phyloP scores from a whole-genome alignment of 2,888 invertebrate species.

The Boloria selene region DNA sequence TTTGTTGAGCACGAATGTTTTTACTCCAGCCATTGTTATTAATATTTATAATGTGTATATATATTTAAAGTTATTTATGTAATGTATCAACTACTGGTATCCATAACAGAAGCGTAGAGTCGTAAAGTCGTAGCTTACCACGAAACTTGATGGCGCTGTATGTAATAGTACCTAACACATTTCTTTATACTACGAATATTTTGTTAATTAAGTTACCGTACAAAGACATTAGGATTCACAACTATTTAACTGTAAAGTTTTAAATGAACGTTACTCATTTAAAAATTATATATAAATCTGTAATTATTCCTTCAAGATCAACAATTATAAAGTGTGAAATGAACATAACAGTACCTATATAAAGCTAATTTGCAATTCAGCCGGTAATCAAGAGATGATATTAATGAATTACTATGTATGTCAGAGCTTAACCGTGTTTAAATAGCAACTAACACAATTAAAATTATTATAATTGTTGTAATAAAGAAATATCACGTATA shows the following conservation, averaged over 20 bases:
- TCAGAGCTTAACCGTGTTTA: conserved; percentile 41
- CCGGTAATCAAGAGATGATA: conserved; percentile 28
- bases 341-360: conserved; percentile 23
- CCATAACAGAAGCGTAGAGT: no score
- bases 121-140: no score
- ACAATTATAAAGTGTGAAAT: conserved; percentile 23
- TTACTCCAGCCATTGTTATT: no score
- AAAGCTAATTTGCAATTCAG: conserved; percentile 30
- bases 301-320: conserved; percentile 16
- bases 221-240: no score
- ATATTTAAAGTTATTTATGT: no score
- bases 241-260: background rate
- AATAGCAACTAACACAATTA: conserved; percentile 37
- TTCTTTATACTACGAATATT: no score
- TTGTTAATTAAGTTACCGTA: no score
- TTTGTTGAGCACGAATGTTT: no score
- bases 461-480: conserved; percentile 10
- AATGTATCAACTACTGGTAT: no score
- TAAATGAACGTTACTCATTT: background rate
- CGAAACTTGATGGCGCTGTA: no score
- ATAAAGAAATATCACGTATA: conserved; percentile 33
- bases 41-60: no score
- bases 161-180: no score
- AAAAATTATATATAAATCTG: background rate
- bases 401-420: conserved; percentile 40